phyloP scores from a whole-genome alignment of 2,113 vertebrate species.

The Solea senegalensis region DNA sequence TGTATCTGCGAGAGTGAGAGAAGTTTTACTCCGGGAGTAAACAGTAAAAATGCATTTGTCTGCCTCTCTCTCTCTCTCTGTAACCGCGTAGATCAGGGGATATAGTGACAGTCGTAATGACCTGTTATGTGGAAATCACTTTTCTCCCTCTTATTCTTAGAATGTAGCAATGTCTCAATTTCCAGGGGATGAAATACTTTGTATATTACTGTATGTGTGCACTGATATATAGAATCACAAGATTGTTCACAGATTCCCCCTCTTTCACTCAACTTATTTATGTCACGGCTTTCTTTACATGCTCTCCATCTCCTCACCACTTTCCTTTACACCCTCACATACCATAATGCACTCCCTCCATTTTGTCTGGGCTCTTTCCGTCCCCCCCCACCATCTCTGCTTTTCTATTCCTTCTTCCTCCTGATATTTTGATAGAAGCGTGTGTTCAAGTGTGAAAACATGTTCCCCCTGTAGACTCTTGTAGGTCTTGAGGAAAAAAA shows the following conservation, averaged over 20 bases:
- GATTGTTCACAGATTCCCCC: constrained; percentile 34
- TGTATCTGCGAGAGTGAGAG: constrained; percentile 32
- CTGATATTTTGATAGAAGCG: constrained; percentile 70
- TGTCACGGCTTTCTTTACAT: constrained; percentile 10
- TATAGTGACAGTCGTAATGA: constrained; percentile 68
- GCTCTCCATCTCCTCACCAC: constrained; percentile 8
- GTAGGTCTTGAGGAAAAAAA: constrained; percentile 38
- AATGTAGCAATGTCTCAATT: constrained; percentile 42
- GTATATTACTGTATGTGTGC: constrained; percentile 11
- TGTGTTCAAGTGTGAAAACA: constrained; percentile 76
- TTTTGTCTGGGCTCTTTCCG: constrained; percentile 14
- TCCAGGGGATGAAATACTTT: constrained; percentile 54
- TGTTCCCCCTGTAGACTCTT: constrained; percentile 44
- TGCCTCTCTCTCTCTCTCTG: constrained; percentile 42
- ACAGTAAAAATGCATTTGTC: constrained; percentile 68
- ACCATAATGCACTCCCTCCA: constrained; percentile 37
- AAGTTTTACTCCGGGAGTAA: constrained; percentile 57
- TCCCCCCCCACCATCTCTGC: constrained; percentile 23
- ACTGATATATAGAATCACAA: constrained; percentile 49
- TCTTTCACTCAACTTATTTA: constrained; percentile 40
- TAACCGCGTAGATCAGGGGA: constrained; percentile 71
- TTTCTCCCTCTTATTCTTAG: constrained; percentile 57
- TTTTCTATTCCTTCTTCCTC: constrained; percentile 38
- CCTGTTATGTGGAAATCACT: constrained; percentile 67
- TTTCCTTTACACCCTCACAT: constrained; percentile 10